Base-by-base conservation (phyloP, 2,113 vertebrate species). In the Mola mola region DNA sequence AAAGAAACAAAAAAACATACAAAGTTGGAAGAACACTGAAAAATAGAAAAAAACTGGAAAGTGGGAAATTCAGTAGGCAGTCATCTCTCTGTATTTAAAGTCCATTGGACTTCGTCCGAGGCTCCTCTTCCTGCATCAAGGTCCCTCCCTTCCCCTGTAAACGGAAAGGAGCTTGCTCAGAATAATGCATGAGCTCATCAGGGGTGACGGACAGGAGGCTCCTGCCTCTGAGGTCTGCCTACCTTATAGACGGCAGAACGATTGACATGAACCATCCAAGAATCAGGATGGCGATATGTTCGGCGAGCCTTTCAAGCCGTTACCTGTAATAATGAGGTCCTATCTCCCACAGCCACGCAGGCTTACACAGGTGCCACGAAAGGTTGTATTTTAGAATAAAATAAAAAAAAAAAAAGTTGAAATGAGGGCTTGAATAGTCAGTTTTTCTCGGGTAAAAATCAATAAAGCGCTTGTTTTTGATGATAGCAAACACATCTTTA, bases 141-240 rank as follows among this genome's bases (percentile, higher is more conserved):
- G 64, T 59, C 64, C 50, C 67, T 68, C 22, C 16, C 8, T 58
- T 46, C 22, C 59, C 56, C 68, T 80, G 42, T 62, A 42, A 64
- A 60, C 67, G 56, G 70, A 57, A 44, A 15, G 22, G 41, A 72
- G 60, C 79, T 75, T 74, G n/a, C 42, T n/a, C 15, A 1, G 79
- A 87, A 84, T 87, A 84, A 86, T 84, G 72, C 71, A 85, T 83
- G 78, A 84, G 58, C 72, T 72, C 49, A 8, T 73, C 10, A 55
- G 68, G 56, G 70, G 56, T 50, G 66, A 73, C 7, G 49, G 75
- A 73, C 63, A 52, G 59, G 43, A 76, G 69, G 25, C 74, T 73
- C 56, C 53, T 24, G 57, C 62, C 62, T 85, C 59, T 73, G 62
- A 85, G 62, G 74, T 76, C 74, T 9, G 26, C 22, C 76, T 22